Evolutionary conservation across 2,113 vertebrate genomes (phyloP), one percentile per base, ranked within the genome.

Genomic region (Emberiza fucata): DNA sequence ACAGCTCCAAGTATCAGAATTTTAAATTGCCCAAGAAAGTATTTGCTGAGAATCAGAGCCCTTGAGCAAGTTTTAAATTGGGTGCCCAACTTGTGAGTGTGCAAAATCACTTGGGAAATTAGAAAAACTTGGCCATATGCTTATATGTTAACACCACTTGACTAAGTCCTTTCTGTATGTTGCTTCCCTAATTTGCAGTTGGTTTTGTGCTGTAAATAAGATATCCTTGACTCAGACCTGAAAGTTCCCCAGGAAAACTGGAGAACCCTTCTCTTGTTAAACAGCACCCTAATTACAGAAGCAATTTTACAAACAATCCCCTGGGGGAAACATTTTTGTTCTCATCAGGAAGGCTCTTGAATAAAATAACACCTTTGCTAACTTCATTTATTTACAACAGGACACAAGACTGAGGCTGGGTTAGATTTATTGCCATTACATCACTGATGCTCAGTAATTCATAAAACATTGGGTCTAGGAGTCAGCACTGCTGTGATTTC

Each of bases 401-500:
- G 94, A 97, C 88, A 96, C 63, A 96, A 96, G 91, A 92, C 76
- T 97, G 92, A 97, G 94, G 90, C 94, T 95, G 91, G 54, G 80
- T 81, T 79, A 97, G 96, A 98, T 97, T 97, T 97, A 97, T 97
- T 96, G 61, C 90, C 79, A 97, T 98, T 97, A 97, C 97, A 95
- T 98, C 97, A 98, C 79, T 95, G 90, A 94, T 96, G 92, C 94
- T 93, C 95, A 97, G 86, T 97, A 97, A 98, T 98, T 98, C 96
- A 98, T 98, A 97, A 97, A 96, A 97, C 94, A 97, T 90, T 97
- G 91, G 77, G 92, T 94, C 96, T 97, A 97, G 92, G 95, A 96
- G 95, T 97, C 97, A 98, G 90, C 88, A 69, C 70, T 88, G 96
- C 97, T 97, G 96, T 96, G 98, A 98, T 98, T 98, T 98, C 97